Conservation (phyloP, 2,113 vertebrate species). For the Orientallactaga bullata region DNA sequence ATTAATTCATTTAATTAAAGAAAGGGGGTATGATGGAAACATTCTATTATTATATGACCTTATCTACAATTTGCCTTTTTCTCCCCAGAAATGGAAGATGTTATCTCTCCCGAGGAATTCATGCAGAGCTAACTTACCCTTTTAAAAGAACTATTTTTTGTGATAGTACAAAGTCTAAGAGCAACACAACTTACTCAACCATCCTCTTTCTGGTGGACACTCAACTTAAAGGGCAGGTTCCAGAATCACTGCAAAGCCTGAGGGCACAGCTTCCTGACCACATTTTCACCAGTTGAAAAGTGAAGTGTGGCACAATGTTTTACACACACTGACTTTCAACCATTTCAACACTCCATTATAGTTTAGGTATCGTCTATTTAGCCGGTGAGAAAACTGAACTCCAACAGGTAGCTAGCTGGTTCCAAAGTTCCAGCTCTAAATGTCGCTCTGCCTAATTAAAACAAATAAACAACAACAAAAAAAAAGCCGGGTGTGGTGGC, state of each 20-base stretch:
- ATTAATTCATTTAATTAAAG: too few species aligned
- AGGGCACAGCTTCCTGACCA: not conserved
- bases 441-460: not conserved
- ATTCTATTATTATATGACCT: not conserved
- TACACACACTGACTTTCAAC: not conserved
- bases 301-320: not conserved
- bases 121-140: not conserved
- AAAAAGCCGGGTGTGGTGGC: too few species aligned
- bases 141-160: conserved; percentile 44
- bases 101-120: not conserved
- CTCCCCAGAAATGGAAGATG: not conserved
- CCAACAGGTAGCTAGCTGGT: not conserved
- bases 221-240: not conserved
- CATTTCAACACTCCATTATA: not conserved
- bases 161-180: not conserved
- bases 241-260: not conserved
- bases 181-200: conserved; percentile 1
- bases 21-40: not conserved
- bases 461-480: too few species aligned
- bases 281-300: conserved; percentile 6
- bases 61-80: conserved; percentile 26
- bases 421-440: not conserved
- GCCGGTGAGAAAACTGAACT: not conserved
- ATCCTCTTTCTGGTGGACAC: not conserved
- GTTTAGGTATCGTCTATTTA: not conserved